A percentile compares a stretch with the other conserved stretches of the same genome.
Evolutionary conservation across 2,888 invertebrate species (phyloP).

Genomic region (Melipona bicolor): DNA sequence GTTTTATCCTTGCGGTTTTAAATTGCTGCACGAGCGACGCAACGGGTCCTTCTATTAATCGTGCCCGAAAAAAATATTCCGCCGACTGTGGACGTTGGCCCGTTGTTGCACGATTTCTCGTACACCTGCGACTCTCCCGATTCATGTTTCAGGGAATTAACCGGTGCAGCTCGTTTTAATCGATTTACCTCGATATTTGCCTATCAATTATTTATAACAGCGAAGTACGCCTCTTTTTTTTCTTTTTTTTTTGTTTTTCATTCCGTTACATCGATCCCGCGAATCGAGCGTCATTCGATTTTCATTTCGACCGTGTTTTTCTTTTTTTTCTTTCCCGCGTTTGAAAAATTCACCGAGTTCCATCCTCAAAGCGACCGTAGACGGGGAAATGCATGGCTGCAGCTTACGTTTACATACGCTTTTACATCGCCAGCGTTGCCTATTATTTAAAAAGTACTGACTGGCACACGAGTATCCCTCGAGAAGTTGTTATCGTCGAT

Average conservation of each 20-base stretch:
- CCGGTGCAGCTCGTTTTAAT: not conserved
- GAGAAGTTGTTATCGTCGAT: not conserved
- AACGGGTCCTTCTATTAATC: conserved; percentile 33
- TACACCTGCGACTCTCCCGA: conserved; percentile 10
- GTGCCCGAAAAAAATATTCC: conserved; percentile 6
- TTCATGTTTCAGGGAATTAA: conserved; percentile 6
- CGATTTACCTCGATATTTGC: conserved; percentile 10
- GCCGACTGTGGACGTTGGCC: not conserved
- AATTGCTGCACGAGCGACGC: conserved; percentile 8
- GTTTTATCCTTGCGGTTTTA: conserved; percentile 44
- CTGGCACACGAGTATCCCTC: no score
- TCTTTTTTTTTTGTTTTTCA: not conserved
- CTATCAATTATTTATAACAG: conserved; percentile 8
- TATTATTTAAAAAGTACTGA: no score
- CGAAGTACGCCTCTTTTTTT: not conserved
- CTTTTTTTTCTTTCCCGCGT: no score
- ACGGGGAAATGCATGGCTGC: no score
- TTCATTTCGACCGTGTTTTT: not conserved
- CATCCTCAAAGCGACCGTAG: no score
- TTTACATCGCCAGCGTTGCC: no score
- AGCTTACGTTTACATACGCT: no score
- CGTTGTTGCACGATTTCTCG: not conserved
- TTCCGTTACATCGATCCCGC: not conserved
- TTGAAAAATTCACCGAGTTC: no score
- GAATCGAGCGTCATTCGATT: not conserved